A percentile compares a stretch with the other conserved stretches of the same genome.
These are phyloP conservation scores for Mantis religiosa DNA, from an alignment of 2,888 invertebrate species.

Conservation along the genomic window DNA sequence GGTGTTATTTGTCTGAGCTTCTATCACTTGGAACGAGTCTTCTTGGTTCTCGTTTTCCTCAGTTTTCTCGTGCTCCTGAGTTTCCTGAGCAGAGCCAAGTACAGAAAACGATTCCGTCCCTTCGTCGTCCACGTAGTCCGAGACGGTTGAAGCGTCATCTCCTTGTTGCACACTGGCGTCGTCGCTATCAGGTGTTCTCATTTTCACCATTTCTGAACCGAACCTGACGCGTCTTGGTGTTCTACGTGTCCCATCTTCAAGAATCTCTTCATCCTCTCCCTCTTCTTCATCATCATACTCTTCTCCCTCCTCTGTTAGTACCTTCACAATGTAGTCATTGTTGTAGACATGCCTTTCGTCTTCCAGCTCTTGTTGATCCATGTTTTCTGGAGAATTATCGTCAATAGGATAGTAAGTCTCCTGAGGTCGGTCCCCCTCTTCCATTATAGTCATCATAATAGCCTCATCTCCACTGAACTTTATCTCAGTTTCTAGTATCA, in stretches of 20 bases:
- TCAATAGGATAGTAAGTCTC: background rate
- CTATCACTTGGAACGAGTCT: background rate
- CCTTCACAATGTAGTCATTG: conserved; percentile 53
- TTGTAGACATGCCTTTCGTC: conserved; percentile 39
- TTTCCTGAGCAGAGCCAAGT: background rate
- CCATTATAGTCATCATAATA: conserved; percentile 79
- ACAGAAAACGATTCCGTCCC: background rate
- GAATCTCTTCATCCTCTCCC: conserved; percentile 45
- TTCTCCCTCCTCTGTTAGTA: conserved; percentile 42
- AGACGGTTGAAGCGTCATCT: background rate
- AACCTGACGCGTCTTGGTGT: conserved; percentile 73
- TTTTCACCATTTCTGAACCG: conserved; percentile 81
- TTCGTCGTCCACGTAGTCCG: background rate
- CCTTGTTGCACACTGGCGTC: conserved; percentile 17
- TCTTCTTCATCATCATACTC: conserved; percentile 57
- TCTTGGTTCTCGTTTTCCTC: background rate
- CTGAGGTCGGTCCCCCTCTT: conserved; percentile 47
- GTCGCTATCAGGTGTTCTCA: conserved; percentile 78
- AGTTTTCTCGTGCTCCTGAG: background rate
- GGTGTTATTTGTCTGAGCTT: background rate
- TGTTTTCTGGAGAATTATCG: conserved; percentile 23
- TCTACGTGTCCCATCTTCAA: conserved; percentile 42
- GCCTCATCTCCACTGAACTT: conserved; percentile 75
- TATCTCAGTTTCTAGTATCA: conserved; percentile 79
- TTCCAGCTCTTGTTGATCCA: conserved; percentile 43